phyloP scores from a whole-genome alignment of 2,113 vertebrate genomes.

The Butorides virescens region DNA sequence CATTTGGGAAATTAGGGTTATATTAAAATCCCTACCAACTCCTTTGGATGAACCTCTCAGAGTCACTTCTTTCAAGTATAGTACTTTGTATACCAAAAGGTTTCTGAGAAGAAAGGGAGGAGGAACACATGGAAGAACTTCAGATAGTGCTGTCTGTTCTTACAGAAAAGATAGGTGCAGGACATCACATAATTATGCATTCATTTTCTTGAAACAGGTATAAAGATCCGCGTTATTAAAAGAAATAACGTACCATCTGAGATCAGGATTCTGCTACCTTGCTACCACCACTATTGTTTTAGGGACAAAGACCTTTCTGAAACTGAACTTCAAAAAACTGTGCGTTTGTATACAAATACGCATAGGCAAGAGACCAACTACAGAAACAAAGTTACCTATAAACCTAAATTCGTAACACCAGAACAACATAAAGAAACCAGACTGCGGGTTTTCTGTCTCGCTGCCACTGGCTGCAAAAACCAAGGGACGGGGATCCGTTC shows the following conservation, averaged over 20 bases:
- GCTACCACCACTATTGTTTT: neutral
- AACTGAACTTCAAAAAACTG: neutral
- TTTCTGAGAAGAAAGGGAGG: neutral
- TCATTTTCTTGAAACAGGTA: neutral
- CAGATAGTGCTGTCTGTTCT: neutral
- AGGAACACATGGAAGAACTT: neutral
- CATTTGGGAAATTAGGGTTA: neutral
- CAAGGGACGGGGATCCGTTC: neutral
- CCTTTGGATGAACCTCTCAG: neutral
- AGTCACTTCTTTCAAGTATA: neutral
- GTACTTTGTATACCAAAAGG: neutral
- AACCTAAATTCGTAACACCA: neutral
- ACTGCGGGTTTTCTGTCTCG: neutral
- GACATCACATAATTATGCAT: neutral
- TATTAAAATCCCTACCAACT: neutral
- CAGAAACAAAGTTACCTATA: neutral
- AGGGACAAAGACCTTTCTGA: neutral
- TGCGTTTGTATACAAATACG: neutral
- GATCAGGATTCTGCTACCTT: neutral
- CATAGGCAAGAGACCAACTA: neutral
- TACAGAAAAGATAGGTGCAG: neutral
- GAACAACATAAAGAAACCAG: neutral
- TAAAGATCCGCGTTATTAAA: neutral
- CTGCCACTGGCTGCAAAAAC: neutral
- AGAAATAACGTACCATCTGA: neutral